Evolutionary conservation across 2,113 vertebrate species (phyloP), one percentile per base, ranked within the genome.

Genomic region (Epinephelus cyanopodus): DNA sequence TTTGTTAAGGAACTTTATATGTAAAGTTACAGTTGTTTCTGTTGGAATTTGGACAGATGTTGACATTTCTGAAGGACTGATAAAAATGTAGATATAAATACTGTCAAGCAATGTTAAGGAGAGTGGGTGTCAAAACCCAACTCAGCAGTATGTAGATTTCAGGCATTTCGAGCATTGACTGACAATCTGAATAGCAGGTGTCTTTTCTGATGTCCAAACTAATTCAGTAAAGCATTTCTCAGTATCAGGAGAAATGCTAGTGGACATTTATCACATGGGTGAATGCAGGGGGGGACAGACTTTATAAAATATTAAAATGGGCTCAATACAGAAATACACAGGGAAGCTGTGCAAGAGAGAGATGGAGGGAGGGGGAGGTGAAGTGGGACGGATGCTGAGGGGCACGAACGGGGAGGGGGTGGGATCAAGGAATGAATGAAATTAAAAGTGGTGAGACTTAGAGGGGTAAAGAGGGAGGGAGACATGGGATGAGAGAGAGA

Each of bases 341-440:
- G 7, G 65, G 11, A 80, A 48, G 45, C 48, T 15, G 57, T 57
- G 62, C 77, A 54, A 56, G 65, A 77, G 42, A 33, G 80, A 63
- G 45, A 79, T 65, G 74, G 78, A 83, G 64, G 56, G 56, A 68
- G 69, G 65, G 74, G 75, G 84, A 74, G 87, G 77, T 76, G 52
- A 62, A 83, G 76, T 64, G 75, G 57, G 45, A 76, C 14, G 83
- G 90, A 81, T 82, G 85, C 74, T 86, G 85, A 62, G 73, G 71
- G 72, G 79, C 48, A 15, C 3, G 14, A 69, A 33, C 60, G 17
- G 72, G 90, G 75, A 47, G 74, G 71, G 84, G 80, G 81, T 58
- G 83, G 91, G 90, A 92, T 92, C 86, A 89, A 82, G 87, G 88
- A 81, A 94, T 95, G 94, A 95, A 95, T 95, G 90, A 94, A 94